phyloP scores from a whole-genome alignment of 1,140 invertebrate species.

The Ptiloglossa arizonensis region DNA sequence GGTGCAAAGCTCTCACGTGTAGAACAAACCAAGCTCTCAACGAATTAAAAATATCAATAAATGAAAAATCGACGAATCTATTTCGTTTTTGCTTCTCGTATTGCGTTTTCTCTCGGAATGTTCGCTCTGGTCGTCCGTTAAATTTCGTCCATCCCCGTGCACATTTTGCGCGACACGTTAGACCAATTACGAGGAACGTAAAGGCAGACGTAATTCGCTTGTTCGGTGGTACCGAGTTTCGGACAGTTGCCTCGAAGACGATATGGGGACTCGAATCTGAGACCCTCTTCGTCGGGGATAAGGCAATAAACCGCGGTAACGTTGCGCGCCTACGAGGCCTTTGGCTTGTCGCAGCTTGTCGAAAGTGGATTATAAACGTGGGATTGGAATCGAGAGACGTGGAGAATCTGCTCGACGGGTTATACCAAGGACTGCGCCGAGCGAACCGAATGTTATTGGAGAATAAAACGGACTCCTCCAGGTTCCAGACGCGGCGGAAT shows the following conservation, averaged over 20 bases:
- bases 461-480: neutral
- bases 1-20: no score
- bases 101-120: no score
- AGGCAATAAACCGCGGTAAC: conserved; percentile 14
- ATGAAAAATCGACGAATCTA: no score
- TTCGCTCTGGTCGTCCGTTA: no score
- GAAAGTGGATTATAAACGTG: neutral
- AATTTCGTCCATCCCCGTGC: neutral
- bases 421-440: neutral
- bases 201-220: no score
- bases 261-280: neutral
- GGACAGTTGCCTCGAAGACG: neutral
- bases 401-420: neutral
- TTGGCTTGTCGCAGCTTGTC: conserved; percentile 19
- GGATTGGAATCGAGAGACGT: neutral
- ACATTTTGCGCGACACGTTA: no score
- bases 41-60: no score
- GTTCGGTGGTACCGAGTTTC: no score
- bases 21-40: no score
- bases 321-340: neutral
- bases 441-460: conserved; percentile 1
- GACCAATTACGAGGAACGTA: no score
- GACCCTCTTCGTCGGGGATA: neutral
- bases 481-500: neutral
- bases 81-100: no score